Base-by-base conservation (phyloP, 2,797 vertebrate species). In the Phaenicophaeus curvirostris region DNA sequence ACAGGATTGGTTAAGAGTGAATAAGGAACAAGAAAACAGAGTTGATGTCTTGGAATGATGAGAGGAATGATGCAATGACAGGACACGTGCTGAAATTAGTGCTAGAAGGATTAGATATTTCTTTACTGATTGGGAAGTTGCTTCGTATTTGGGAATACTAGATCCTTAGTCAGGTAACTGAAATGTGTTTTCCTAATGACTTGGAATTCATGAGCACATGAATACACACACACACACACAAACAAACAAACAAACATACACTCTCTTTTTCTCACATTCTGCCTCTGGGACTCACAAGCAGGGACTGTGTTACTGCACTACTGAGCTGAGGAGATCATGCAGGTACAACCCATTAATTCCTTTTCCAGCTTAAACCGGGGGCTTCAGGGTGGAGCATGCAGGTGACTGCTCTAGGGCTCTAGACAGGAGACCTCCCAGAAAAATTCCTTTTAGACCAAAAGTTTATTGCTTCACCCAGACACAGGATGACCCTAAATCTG, bases 241-340 rank as follows among this genome's bases (percentile, higher is more conserved):
- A n/a, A n/a, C n/a, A n/a, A n/a, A n/a, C n/a, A n/a, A n/a, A n/a
- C 3, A 1, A 6, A 3, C 31, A 17, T 7, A 42, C 27, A 16
- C 8, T 50, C 28, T 48, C 13, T 78, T 58, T 61, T 57, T 42
- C 68, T 57, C 21, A 1, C 46, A 9, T 63, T 84, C 54, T 66
- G 0, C n/a, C 42, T 37, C 79, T 90, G 67, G 17, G 19, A 35
- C 41, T 81, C 1, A 0, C 42, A 84, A 63, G 58, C 39, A 84
- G 58, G 39, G 31, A 13, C 63, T 87, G 62, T 33, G 14, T 41
- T 67, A 16, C 54, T 42, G 66, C 23, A 19, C 37, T 31, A 0
- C 42, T 53, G 84, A 83, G 41, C 44, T 63, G 59, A 77, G 41
- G 25, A 35, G 27, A 78, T 51, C 21, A 18, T 59, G 41, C 63